Evolutionary conservation across 1,140 invertebrate species (phyloP).

Genomic region (Geopemphigus sp.): DNA sequence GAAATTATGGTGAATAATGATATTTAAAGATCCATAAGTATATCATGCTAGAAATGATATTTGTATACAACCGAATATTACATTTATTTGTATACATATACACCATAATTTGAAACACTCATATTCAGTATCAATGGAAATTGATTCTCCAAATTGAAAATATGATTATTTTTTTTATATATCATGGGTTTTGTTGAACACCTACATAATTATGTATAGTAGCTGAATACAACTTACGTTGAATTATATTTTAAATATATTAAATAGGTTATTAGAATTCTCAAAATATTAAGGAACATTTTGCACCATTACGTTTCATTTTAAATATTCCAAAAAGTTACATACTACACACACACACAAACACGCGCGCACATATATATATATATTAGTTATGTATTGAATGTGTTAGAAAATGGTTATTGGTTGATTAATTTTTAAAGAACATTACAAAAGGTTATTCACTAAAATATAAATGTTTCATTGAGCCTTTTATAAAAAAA

Average conservation of each 20-base stretch:
- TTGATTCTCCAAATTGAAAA: neutral
- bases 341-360: neutral
- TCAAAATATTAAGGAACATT: conserved; percentile 17
- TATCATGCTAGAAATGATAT: neutral
- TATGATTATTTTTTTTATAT: neutral
- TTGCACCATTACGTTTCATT: neutral
- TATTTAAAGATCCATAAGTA: neutral
- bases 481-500: conserved; percentile 24
- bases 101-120: neutral
- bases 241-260: neutral
- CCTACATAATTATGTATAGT: neutral
- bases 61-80: neutral
- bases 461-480: conserved; percentile 21
- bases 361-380: too few relatives aligned
- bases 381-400: neutral
- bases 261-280: conserved; percentile 13
- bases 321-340: neutral
- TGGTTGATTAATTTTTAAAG: neutral
- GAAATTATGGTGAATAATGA: neutral
- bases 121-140: neutral
- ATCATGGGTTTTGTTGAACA: neutral
- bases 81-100: neutral
- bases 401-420: conserved; percentile 10
- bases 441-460: conserved; percentile 10
- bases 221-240: neutral